A percentile compares a stretch with the other conserved stretches of the same genome.
These are phyloP conservation scores for Poecile montanus DNA, from an alignment of 2,797 vertebrate genomes.

Conservation along the genomic window DNA sequence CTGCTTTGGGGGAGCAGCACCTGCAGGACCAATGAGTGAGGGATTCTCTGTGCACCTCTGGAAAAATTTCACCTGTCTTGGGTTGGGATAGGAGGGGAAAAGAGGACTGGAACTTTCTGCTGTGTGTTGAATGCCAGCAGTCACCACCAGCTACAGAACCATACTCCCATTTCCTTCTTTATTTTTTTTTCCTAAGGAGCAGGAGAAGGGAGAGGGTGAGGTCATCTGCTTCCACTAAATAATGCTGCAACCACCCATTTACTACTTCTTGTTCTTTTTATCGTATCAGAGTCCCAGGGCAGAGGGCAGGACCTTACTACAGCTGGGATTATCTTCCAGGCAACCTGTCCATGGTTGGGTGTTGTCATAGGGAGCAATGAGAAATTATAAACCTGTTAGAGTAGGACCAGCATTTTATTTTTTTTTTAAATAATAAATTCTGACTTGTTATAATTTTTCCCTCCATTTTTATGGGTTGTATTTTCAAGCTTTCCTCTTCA, in stretches of 20 bases:
- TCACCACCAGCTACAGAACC: background rate
- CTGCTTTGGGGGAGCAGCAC: background rate
- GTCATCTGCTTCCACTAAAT: background rate
- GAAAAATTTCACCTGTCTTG: background rate
- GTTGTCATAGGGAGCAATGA: background rate
- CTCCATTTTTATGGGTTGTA: background rate
- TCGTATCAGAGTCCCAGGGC: background rate
- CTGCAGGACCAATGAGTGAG: fast-evolving
- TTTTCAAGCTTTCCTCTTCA: background rate
- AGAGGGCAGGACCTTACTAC: background rate
- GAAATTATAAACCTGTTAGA: background rate
- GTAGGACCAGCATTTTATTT: background rate
- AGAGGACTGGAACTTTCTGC: background rate
- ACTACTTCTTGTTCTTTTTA: background rate
- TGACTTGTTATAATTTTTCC: background rate
- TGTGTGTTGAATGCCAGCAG: background rate
- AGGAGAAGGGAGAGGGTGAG: background rate
- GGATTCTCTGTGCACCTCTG: background rate
- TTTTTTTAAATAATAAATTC: background rate
- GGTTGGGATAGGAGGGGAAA: background rate
- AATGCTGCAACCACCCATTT: background rate
- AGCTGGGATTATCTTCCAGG: background rate
- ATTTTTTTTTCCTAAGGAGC: background rate
- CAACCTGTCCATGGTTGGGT: background rate
- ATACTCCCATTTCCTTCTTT: background rate